Evolutionary conservation across 2,888 invertebrate genomes (phyloP).

Genomic region (Anthoptus insignis): DNA sequence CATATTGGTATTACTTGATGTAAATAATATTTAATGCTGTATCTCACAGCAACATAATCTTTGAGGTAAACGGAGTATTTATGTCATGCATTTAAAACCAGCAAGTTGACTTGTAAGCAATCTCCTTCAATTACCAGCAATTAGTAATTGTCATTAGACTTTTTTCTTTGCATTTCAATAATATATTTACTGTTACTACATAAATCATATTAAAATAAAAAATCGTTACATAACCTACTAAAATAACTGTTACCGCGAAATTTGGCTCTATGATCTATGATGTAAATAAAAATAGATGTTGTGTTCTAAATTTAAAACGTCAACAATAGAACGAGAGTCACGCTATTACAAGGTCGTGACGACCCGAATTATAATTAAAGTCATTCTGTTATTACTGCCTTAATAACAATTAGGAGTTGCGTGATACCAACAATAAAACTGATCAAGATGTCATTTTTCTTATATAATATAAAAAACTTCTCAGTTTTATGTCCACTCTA

Average conservation of each 20-base stretch:
- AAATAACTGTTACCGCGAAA: conserved; percentile 1
- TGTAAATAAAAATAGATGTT: conserved; percentile 31
- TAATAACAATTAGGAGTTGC: conserved; percentile 28
- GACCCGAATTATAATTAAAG: conserved; percentile 34
- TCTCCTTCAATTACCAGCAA: conserved; percentile 27
- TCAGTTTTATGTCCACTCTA: conserved; percentile 6
- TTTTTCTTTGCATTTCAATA: conserved; percentile 9
- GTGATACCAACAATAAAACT: conserved; percentile 13
- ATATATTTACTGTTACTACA: conserved; percentile 7
- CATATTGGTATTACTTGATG: not conserved
- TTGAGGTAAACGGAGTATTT: conserved; percentile 25
- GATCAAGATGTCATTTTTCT: conserved; percentile 19
- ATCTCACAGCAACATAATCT: conserved; percentile 25
- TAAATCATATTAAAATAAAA: conserved; percentile 7
- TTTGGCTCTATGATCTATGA: conserved; percentile 31
- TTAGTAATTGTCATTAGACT: conserved; percentile 29
- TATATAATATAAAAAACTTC: conserved; percentile 7
- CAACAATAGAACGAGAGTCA: conserved; percentile 32
- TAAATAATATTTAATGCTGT: conserved; percentile 7
- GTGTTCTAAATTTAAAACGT: conserved; percentile 34
- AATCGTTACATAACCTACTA: not conserved
- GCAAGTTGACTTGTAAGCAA: conserved; percentile 19
- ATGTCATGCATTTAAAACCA: conserved; percentile 30
- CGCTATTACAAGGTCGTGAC: conserved; percentile 27
- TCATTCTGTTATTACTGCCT: conserved; percentile 22